Conservation (phyloP, 2,888 invertebrate genomes). For the Caenorhabditis angaria region DNA sequence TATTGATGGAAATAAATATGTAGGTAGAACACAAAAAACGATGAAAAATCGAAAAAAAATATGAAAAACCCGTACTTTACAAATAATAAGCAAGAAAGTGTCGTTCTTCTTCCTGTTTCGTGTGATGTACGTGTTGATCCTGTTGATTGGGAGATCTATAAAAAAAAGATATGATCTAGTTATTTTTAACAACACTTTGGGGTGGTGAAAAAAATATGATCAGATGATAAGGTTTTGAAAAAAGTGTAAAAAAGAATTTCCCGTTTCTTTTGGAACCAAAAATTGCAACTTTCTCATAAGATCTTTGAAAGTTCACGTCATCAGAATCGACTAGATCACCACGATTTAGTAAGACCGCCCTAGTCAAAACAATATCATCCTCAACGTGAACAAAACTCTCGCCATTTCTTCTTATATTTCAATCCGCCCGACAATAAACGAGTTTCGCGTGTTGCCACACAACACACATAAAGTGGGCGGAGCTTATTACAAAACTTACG, state of each 20-base stretch:
- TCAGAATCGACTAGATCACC: constrained; percentile 2
- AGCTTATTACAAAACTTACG: not conserved
- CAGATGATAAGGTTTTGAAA: no score
- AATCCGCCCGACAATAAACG: not conserved
- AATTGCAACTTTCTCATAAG: no score
- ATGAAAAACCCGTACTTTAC: constrained; percentile 10
- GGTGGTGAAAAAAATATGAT: no score
- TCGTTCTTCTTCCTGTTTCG: constrained; percentile 30
- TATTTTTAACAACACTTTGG: no score
- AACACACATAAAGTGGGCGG: not conserved
- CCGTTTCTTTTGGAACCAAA: no score
- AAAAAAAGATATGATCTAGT: no score
- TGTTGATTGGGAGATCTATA: not conserved
- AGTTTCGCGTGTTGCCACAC: not conserved
- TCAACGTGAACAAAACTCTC: not conserved
- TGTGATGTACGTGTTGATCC: not conserved
- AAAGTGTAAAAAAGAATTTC: no score
- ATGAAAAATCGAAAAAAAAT: no score
- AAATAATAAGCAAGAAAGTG: constrained; percentile 34
- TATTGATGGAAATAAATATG: not conserved
- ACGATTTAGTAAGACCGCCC: not conserved
- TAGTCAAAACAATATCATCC: not conserved
- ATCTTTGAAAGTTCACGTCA: not conserved
- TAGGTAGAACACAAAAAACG: constrained; percentile 7
- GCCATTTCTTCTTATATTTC: not conserved